phyloP scores from a whole-genome alignment of 1,140 invertebrate genomes.

The Cherax destructor region DNA sequence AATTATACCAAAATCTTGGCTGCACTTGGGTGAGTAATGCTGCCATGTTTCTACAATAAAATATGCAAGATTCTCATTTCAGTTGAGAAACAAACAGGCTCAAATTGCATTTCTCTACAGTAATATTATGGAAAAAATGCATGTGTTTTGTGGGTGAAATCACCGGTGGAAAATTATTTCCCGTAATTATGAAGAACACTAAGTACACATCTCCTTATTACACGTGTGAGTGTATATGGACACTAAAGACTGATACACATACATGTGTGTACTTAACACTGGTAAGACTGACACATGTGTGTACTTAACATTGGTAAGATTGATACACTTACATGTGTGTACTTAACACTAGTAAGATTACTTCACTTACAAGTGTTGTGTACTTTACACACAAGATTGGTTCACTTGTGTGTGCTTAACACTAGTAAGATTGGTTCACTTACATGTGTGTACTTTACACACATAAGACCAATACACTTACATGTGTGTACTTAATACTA shows the following conservation, averaged over 20 bases:
- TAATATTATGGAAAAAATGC: not conserved
- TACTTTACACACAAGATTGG: too few relatives aligned
- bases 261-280: slow-evolving; percentile 32
- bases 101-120: not conserved
- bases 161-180: not conserved
- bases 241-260: slow-evolving; percentile 11
- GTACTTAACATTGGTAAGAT: too few relatives aligned
- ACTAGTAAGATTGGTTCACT: slow-evolving; percentile 16
- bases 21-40: not conserved
- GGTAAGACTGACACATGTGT: too few relatives aligned
- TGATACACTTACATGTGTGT: slow-evolving; percentile 1
- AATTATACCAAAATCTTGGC: not conserved
- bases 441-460: slow-evolving; percentile 2
- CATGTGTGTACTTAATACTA: slow-evolving; percentile 25
- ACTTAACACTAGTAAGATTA: slow-evolving; percentile 36
- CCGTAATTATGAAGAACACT: slow-evolving; percentile 4
- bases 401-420: not conserved
- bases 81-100: not conserved
- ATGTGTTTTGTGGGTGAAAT: not conserved
- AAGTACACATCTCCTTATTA: slow-evolving; percentile 24
- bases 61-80: not conserved
- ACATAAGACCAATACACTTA: slow-evolving; percentile 30
- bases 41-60: not conserved
- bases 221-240: slow-evolving; percentile 22
- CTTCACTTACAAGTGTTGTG: not conserved